Conservation (phyloP, 1,140 invertebrate species). For the Drosophila micromelanica region DNA sequence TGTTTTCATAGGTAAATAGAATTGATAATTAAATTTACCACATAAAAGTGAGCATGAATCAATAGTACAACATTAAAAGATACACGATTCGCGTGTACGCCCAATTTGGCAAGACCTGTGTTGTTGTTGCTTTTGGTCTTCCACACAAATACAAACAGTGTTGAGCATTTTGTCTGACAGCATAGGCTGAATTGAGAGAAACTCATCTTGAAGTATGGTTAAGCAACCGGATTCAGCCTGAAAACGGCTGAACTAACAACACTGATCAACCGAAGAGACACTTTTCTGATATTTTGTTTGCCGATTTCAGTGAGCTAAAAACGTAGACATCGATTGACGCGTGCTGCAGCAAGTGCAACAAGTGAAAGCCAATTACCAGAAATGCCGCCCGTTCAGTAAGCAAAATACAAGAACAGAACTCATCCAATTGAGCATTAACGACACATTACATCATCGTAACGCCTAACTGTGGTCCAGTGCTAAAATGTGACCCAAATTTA, state of each 20-base stretch:
- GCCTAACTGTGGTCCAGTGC: slow-evolving; percentile 18
- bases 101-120: slow-evolving; percentile 54
- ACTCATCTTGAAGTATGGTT: slow-evolving; percentile 5
- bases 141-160: slow-evolving; percentile 29
- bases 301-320: slow-evolving; percentile 65
- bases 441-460: slow-evolving; percentile 58
- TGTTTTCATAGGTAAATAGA: slow-evolving; percentile 41
- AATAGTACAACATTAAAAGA: neutral
- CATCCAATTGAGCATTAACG: slow-evolving; percentile 27
- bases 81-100: slow-evolving; percentile 31
- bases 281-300: slow-evolving; percentile 61
- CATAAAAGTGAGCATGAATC: neutral
- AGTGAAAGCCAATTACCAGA: slow-evolving; percentile 68
- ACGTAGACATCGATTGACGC: slow-evolving; percentile 40
- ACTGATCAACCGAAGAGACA: slow-evolving; percentile 37
- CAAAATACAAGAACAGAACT: slow-evolving; percentile 59
- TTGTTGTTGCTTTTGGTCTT: slow-evolving; percentile 34
- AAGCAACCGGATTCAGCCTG: slow-evolving; percentile 51
- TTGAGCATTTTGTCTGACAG: slow-evolving; percentile 25
- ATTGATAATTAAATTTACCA: neutral
- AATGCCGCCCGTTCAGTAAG: slow-evolving; percentile 77
- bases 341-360: slow-evolving; percentile 60
- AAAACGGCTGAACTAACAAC: slow-evolving; percentile 29
- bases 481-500: slow-evolving; percentile 27
- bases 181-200: slow-evolving; percentile 11